Percentiles rank a stretch among this genome's conserved stretches.
Conservation (phyloP, 2,888 invertebrate genomes). For the Drosophila rubida region DNA sequence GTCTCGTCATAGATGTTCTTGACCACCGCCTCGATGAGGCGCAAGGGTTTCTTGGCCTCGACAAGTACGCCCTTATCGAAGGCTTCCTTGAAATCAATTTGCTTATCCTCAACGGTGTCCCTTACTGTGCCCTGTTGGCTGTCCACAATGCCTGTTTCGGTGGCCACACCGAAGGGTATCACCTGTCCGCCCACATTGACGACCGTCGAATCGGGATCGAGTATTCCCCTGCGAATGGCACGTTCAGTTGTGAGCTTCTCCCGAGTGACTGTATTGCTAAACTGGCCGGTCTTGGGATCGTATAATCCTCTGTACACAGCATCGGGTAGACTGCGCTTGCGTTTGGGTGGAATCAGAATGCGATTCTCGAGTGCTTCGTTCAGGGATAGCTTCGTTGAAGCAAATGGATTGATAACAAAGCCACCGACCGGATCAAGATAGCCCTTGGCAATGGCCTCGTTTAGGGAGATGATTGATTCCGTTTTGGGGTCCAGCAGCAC, state of each 20-base stretch:
- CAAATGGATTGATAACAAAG: conserved; percentile 90
- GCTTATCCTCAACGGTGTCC: conserved; percentile 86
- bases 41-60: conserved; percentile 92
- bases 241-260: conserved; percentile 92
- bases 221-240: conserved; percentile 93
- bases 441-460: conserved; percentile 91
- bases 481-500: conserved; percentile 92
- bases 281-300: conserved; percentile 93
- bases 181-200: conserved; percentile 93
- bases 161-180: conserved; percentile 93
- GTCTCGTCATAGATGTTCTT: conserved; percentile 92
- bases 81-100: conserved; percentile 92
- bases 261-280: conserved; percentile 91
- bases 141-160: conserved; percentile 91
- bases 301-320: conserved; percentile 97
- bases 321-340: conserved; percentile 93
- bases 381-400: conserved; percentile 90
- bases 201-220: conserved; percentile 94
- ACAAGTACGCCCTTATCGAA: conserved; percentile 93
- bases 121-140: conserved; percentile 90
- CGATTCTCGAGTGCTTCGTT: conserved; percentile 94
- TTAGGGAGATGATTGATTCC: conserved; percentile 91
- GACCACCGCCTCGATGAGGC: conserved; percentile 92
- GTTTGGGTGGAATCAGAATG: conserved; percentile 92
- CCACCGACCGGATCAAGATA: conserved; percentile 92